Evolutionary conservation across 2,888 invertebrate genomes (phyloP).

Genomic region (Chydorus sphaericus): DNA sequence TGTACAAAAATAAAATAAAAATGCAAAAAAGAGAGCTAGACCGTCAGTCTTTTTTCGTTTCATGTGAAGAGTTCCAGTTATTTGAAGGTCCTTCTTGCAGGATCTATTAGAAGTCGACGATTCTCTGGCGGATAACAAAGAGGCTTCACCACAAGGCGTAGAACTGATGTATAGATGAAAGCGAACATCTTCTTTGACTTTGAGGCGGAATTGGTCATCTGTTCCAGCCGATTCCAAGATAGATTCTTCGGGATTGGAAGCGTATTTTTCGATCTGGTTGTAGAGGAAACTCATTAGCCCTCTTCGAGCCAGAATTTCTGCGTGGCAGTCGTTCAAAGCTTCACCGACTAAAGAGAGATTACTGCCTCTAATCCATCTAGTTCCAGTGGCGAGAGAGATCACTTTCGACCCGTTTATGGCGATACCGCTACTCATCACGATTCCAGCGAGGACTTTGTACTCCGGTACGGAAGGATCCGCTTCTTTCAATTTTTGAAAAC

Average conservation of each 20-base stretch:
- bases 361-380: constrained; percentile 88
- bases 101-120: too few species aligned
- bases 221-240: constrained; percentile 36
- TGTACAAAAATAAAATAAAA: too few species aligned
- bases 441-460: constrained; percentile 90
- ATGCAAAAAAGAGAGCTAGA: too few species aligned
- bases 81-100: constrained; percentile 2
- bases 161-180: constrained; percentile 95
- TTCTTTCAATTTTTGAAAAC: too few species aligned
- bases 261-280: constrained; percentile 38
- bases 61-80: constrained; percentile 69
- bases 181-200: constrained; percentile 26
- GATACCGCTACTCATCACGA: constrained; percentile 65
- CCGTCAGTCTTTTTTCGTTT: constrained; percentile 96
- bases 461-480: too few species aligned
- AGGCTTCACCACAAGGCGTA: constrained; percentile 92
- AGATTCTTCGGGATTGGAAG: constrained; percentile 34
- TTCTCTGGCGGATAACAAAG: constrained; percentile 24
- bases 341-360: constrained; percentile 75
- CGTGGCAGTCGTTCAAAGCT: constrained; percentile 88
- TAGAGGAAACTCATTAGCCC: constrained; percentile 44
- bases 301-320: constrained; percentile 78
- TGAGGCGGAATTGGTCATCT: constrained; percentile 26
- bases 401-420: constrained; percentile 33
- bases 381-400: constrained; percentile 71